A percentile compares a stretch with the other conserved stretches of the same genome.
These are phyloP conservation scores for Phlogophora meticulosa DNA, from an alignment of 2,888 invertebrate species.

Conservation along the genomic window DNA sequence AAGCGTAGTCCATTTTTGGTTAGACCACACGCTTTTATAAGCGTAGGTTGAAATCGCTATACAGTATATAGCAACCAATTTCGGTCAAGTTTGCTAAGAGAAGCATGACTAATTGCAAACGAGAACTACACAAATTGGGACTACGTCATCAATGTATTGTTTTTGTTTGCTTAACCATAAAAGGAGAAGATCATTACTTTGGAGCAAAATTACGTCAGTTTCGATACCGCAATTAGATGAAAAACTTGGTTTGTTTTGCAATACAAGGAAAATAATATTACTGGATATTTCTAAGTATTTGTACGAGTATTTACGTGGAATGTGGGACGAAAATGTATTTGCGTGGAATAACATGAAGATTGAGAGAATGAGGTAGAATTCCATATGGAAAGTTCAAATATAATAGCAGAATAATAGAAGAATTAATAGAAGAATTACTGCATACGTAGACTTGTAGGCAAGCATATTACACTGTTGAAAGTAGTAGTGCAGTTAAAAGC, in stretches of 20 bases:
- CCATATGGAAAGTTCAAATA: constrained; percentile 30
- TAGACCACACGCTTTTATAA: constrained; percentile 32
- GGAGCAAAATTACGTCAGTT: constrained; percentile 42
- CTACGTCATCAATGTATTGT: constrained; percentile 48
- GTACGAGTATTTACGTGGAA: constrained; percentile 2
- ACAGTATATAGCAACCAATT: constrained; percentile 37
- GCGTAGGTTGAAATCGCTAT: constrained; percentile 42
- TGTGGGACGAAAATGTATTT: constrained; percentile 27
- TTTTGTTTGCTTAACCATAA: constrained; percentile 49
- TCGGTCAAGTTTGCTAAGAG: constrained; percentile 43
- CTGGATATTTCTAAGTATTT: constrained; percentile 7
- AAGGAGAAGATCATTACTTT: constrained; percentile 30
- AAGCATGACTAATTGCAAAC: constrained; percentile 59
- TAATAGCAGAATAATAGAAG: too few species aligned
- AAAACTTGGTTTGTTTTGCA: constrained; percentile 16
- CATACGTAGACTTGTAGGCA: background rate
- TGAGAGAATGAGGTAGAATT: constrained; percentile 23
- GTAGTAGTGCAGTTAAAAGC: too few species aligned
- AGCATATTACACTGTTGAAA: constrained; percentile 2
- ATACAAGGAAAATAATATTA: constrained; percentile 24
- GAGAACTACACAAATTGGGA: constrained; percentile 46
- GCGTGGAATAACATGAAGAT: constrained; percentile 12
- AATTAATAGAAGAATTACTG: too few species aligned
- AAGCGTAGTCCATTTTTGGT: constrained; percentile 34
- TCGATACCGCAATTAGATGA: constrained; percentile 9